Conservation (phyloP, 1,140 invertebrate genomes). For the Dreissena rostriformis region DNA sequence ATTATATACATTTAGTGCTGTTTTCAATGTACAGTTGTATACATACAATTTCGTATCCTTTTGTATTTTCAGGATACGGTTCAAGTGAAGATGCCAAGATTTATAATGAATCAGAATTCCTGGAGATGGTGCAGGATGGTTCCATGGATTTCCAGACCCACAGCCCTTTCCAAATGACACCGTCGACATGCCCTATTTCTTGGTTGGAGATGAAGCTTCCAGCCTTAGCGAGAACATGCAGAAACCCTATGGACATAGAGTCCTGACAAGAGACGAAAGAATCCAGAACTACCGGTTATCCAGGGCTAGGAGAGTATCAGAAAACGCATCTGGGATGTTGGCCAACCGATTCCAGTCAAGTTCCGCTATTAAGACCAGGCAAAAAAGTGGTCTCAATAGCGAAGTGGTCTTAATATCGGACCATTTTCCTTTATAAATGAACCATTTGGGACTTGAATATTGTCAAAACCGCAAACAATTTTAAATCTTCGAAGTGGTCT, state of each 20-base stretch:
- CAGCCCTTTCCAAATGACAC: background rate
- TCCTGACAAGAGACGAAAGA: background rate
- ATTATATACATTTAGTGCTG: conserved; percentile 8
- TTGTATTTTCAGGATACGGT: conserved; percentile 22
- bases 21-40: conserved; percentile 17
- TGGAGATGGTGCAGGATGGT: conserved; percentile 14
- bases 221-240: conserved; percentile 1
- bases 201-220: conserved; percentile 67
- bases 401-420: too few species aligned
- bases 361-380: background rate
- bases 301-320: conserved; percentile 52
- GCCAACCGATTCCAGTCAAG: background rate
- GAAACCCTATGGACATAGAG: conserved; percentile 17
- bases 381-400: background rate
- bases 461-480: background rate
- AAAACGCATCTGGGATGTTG: conserved; percentile 51
- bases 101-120: conserved; percentile 47
- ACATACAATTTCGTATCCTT: conserved; percentile 5
- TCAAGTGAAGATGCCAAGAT: conserved; percentile 37
- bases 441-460: too few species aligned
- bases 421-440: too few species aligned
- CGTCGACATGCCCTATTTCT: conserved; percentile 77
- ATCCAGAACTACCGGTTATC: conserved; percentile 43
- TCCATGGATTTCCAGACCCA: background rate
- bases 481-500: too few species aligned